These are phyloP conservation scores for Drosophila mauritiana DNA, from an alignment of 1,140 invertebrate species.

Conservation along the genomic window DNA sequence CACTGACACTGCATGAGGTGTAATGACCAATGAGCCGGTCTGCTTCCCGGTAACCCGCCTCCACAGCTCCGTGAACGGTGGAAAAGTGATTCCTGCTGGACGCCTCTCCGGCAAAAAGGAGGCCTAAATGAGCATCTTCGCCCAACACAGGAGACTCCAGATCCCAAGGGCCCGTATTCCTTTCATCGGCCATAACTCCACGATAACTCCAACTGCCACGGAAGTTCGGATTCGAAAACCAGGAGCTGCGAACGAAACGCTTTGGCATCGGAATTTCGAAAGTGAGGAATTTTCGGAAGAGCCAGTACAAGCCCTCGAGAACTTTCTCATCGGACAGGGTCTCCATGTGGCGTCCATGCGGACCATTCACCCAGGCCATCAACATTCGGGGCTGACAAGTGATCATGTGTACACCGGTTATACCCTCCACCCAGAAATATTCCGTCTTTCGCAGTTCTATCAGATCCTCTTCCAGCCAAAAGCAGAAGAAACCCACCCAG, in stretches of 20 bases:
- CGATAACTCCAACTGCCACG: slow-evolving; percentile 89
- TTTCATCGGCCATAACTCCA: slow-evolving; percentile 85
- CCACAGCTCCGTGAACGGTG: slow-evolving; percentile 92
- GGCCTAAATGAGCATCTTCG: slow-evolving; percentile 36
- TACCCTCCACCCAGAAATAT: slow-evolving; percentile 86
- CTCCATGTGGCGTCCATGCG: slow-evolving; percentile 85
- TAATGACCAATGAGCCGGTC: slow-evolving; percentile 77
- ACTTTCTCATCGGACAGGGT: slow-evolving; percentile 84
- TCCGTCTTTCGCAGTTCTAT: slow-evolving; percentile 85
- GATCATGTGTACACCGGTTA: slow-evolving; percentile 88
- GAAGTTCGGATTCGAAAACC: slow-evolving; percentile 88
- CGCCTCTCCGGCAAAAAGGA: slow-evolving; percentile 90
- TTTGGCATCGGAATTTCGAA: slow-evolving; percentile 37
- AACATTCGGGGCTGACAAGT: slow-evolving; percentile 88
- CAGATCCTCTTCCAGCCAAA: slow-evolving; percentile 87
- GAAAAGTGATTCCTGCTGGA: slow-evolving; percentile 88
- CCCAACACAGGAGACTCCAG: slow-evolving; percentile 44
- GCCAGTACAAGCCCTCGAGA: slow-evolving; percentile 83
- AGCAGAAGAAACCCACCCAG: slow-evolving; percentile 84
- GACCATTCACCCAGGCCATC: slow-evolving; percentile 85
- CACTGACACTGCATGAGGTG: not conserved
- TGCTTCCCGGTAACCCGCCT: slow-evolving; percentile 91
- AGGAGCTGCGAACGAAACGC: slow-evolving; percentile 82
- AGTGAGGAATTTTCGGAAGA: slow-evolving; percentile 42
- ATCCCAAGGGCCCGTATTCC: slow-evolving; percentile 79